Evolutionary conservation across 2,888 invertebrate species (phyloP).

Genomic region (Lepidocyrtoides sp.): DNA sequence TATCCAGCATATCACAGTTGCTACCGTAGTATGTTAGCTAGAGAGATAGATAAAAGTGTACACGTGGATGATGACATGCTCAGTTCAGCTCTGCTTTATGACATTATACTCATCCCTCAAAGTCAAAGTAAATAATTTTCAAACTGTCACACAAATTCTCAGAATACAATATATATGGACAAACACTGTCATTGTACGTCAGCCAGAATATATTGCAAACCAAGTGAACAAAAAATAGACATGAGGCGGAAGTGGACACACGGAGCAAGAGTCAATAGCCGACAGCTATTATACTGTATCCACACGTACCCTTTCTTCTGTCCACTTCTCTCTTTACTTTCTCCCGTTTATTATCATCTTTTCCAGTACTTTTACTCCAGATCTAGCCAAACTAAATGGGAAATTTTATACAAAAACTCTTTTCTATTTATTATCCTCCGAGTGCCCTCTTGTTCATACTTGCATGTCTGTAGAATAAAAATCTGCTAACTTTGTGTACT

Average conservation of each 20-base stretch:
- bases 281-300: background rate
- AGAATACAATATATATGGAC: background rate
- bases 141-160: background rate
- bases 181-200: background rate
- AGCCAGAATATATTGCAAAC: too few species aligned
- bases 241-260: constrained; percentile 30
- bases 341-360: background rate
- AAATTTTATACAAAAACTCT: background rate
- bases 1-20: too few species aligned
- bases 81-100: too few species aligned
- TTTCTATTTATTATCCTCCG: background rate
- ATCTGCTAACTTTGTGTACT: background rate
- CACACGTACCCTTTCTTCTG: background rate
- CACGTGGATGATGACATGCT: too few species aligned
- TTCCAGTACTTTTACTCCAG: constrained; percentile 2
- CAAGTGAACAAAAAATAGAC: background rate
- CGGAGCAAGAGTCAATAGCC: constrained; percentile 41
- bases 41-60: too few species aligned
- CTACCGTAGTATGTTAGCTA: too few species aligned
- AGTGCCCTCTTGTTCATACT: background rate
- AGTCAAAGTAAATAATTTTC: background rate
- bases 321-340: background rate
- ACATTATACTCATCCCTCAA: too few species aligned
- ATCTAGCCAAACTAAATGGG: background rate
- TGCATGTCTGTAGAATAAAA: background rate